These are phyloP conservation scores for Rhincodon typus DNA, from an alignment of 2,797 vertebrate species.

Conservation along the genomic window DNA sequence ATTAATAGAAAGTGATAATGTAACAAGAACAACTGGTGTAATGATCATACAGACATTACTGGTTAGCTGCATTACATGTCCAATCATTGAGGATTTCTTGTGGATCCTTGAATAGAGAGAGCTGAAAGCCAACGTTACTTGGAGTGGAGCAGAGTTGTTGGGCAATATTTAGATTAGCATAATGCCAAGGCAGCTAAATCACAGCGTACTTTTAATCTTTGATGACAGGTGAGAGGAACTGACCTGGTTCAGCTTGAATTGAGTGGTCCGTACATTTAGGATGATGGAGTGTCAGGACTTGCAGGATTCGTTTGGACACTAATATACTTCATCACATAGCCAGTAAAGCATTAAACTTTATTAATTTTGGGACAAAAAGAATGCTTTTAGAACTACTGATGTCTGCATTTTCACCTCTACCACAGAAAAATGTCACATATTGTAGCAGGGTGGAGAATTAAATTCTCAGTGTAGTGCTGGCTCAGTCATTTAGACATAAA, in stretches of 20 bases:
- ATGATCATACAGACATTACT: background rate
- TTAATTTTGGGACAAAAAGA: background rate
- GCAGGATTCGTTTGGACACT: background rate
- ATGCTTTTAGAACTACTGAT: background rate
- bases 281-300: background rate
- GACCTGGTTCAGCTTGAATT: background rate
- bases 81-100: background rate
- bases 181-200: slow-evolving; percentile 26
- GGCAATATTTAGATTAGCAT: slow-evolving; percentile 34
- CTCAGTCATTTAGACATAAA: background rate
- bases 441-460: background rate
- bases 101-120: background rate
- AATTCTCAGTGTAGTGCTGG: background rate
- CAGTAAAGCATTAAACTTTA: background rate
- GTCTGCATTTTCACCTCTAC: background rate
- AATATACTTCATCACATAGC: background rate
- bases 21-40: slow-evolving; percentile 9
- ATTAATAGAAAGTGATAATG: slow-evolving; percentile 30
- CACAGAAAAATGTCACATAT: background rate
- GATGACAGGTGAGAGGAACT: slow-evolving; percentile 29
- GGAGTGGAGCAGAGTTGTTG: background rate
- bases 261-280: background rate
- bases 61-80: slow-evolving; percentile 7
- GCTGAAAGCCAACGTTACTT: slow-evolving; percentile 21
- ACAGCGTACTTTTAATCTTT: slow-evolving; percentile 1